Evolutionary conservation across 2,113 vertebrate species (phyloP).

Genomic region (Nothobranchius kuhntae): DNA sequence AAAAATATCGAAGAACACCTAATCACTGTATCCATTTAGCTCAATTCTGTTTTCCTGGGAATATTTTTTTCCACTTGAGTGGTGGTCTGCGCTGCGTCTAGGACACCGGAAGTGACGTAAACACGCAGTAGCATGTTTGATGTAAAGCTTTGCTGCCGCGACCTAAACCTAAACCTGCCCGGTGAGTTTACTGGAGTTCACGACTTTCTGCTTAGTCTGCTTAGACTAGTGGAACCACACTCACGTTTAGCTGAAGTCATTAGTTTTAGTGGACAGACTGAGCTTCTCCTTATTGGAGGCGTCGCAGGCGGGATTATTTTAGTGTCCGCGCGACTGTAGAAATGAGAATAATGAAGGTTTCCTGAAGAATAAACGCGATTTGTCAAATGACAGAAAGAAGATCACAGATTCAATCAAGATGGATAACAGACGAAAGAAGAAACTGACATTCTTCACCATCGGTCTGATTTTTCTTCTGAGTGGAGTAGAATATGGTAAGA

Average conservation of each 20-base stretch:
- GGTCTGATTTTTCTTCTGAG: slow-evolving; percentile 83
- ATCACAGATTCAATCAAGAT: slow-evolving; percentile 39
- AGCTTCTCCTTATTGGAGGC: no score
- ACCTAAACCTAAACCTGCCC: not conserved
- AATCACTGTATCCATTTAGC: not conserved
- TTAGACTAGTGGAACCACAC: no score
- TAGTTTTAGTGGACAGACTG: no score
- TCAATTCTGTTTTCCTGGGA: not conserved
- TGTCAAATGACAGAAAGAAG: not conserved
- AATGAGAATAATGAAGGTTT: not conserved
- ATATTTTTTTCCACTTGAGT: no score
- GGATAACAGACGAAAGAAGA: slow-evolving; percentile 75
- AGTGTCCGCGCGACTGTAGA: slow-evolving; percentile 25
- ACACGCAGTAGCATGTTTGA: slow-evolving; percentile 9
- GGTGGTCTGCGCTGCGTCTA: no score
- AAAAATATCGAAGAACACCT: no score
- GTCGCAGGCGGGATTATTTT: no score
- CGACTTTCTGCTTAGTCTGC: no score
- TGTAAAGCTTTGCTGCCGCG: not conserved
- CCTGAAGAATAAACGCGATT: not conserved
- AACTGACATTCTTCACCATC: slow-evolving; percentile 78
- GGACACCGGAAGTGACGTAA: slow-evolving; percentile 46
- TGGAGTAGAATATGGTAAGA: slow-evolving; percentile 85
- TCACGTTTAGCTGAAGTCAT: no score
- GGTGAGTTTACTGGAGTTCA: not conserved